These are phyloP conservation scores for Cephus spinipes DNA, from an alignment of 2,888 invertebrate genomes.

Conservation along the genomic window DNA sequence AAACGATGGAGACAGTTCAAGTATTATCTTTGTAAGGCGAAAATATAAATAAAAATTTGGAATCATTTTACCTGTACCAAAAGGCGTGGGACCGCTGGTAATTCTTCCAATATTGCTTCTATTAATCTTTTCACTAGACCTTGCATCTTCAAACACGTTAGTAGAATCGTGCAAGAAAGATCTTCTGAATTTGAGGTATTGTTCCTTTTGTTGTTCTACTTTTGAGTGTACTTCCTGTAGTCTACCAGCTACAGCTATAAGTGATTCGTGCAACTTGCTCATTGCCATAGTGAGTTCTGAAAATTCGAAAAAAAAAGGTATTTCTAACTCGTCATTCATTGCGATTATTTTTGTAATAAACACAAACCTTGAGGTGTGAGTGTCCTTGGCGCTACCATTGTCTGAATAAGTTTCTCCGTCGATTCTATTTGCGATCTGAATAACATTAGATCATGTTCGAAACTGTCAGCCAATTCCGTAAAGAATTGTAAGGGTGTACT, in stretches of 20 bases:
- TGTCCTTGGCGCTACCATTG: constrained; percentile 73
- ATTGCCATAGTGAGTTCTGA: constrained; percentile 83
- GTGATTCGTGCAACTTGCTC: constrained; percentile 85
- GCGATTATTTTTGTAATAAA: background rate
- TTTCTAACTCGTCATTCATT: background rate
- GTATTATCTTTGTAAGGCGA: background rate
- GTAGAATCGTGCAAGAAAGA: constrained; percentile 82
- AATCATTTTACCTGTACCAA: constrained; percentile 60
- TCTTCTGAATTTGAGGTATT: constrained; percentile 84
- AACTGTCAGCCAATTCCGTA: constrained; percentile 75
- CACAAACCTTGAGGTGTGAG: constrained; percentile 75
- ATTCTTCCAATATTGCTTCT: constrained; percentile 62
- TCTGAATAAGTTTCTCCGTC: constrained; percentile 78
- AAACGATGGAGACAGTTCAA: constrained; percentile 13
- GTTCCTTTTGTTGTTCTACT: constrained; percentile 86
- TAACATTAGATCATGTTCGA: constrained; percentile 77
- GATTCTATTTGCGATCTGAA: constrained; percentile 79
- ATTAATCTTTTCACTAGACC: constrained; percentile 46
- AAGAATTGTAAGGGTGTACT: constrained; percentile 79
- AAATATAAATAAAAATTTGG: background rate
- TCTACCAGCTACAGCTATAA: constrained; percentile 88
- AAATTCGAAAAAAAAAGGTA: constrained; percentile 38
- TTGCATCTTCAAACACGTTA: constrained; percentile 77
- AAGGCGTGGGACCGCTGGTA: constrained; percentile 75
- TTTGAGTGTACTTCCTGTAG: constrained; percentile 83